Evolutionary conservation across 1,140 invertebrate genomes (phyloP), one percentile per base, ranked within the genome.

Genomic region (Catajapyx aquilonaris): DNA sequence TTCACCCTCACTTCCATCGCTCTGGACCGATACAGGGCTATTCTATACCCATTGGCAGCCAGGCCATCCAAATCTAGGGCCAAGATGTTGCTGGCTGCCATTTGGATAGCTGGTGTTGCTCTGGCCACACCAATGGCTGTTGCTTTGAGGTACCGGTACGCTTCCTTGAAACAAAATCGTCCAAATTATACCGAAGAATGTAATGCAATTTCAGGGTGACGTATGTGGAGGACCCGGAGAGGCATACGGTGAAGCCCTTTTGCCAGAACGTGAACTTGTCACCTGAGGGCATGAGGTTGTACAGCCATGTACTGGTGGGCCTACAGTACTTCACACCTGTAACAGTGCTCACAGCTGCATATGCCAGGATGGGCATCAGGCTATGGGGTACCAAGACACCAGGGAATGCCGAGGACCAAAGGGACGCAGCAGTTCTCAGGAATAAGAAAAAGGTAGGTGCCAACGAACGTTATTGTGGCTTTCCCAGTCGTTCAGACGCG

Each of bases 391-490:
- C 71, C 0, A 61, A 66, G 17, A 70, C 76, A 0, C 80, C 79
- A 0, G 79, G 80, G 1, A 76, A 77, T 45, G 73, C 73, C 1
- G 67, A 79, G 47, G 70, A 76, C 47, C 68, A 63, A 2, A 55
- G 77, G 17, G 78, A 84, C 47, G 74, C 74, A 1, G 71, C 72
- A 32, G 61, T 81, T 18, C 67, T 79, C 52, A 69, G 66, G 43
- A 83, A 84, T 51, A 83, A 81, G 49, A 79, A 76, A 47, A 81
- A 77, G 69, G 80, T 80, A 56, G 55, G 54, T n/a, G n/a, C n/a
- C n/a, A n/a, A n/a, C n/a, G n/a, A n/a, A n/a, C n/a, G n/a, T n/a
- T n/a, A n/a, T n/a, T n/a, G n/a, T n/a, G n/a, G n/a, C n/a, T n/a
- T n/a, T n/a, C n/a, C n/a, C n/a, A n/a, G n/a, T n/a, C n/a, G n/a